Evolutionary conservation across 2,888 invertebrate species (phyloP).

Genomic region (Gibbula magus): DNA sequence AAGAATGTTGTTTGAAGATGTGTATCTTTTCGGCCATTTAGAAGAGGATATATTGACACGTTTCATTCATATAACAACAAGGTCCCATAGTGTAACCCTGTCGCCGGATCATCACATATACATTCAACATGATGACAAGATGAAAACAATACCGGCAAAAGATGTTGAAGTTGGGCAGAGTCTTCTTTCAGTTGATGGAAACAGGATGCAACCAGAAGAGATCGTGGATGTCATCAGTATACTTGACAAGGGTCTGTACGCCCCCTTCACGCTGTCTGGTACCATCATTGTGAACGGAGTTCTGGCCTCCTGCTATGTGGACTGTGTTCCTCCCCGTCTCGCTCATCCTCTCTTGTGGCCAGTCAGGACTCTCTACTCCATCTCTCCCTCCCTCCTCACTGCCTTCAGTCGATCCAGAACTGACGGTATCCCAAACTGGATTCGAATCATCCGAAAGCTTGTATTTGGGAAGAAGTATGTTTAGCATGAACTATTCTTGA

Average conservation of each 20-base stretch:
- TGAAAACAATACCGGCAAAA: background rate
- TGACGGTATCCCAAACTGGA: background rate
- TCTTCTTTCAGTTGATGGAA: no score
- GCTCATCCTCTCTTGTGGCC: background rate
- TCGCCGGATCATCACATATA: background rate
- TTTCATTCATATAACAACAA: background rate
- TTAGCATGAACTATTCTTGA: no score
- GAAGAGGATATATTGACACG: background rate
- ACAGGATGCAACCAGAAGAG: no score
- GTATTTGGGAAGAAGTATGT: no score
- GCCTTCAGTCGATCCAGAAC: background rate
- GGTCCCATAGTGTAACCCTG: background rate
- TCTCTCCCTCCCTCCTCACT: background rate
- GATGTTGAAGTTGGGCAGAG: background rate
- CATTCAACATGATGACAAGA: background rate
- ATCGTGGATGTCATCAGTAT: no score
- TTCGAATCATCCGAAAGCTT: background rate
- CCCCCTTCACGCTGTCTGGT: background rate
- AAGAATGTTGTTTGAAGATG: background rate
- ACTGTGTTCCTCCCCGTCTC: background rate
- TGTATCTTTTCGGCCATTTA: background rate
- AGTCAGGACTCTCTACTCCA: background rate
- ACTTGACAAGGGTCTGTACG: background rate
- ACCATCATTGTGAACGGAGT: background rate
- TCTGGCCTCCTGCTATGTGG: background rate